Evolutionary conservation across 92 coral and sea anemone genomes (phyloP), one percentile per base, ranked within the genome.

Genomic region (Desmophyllum pertusum): DNA sequence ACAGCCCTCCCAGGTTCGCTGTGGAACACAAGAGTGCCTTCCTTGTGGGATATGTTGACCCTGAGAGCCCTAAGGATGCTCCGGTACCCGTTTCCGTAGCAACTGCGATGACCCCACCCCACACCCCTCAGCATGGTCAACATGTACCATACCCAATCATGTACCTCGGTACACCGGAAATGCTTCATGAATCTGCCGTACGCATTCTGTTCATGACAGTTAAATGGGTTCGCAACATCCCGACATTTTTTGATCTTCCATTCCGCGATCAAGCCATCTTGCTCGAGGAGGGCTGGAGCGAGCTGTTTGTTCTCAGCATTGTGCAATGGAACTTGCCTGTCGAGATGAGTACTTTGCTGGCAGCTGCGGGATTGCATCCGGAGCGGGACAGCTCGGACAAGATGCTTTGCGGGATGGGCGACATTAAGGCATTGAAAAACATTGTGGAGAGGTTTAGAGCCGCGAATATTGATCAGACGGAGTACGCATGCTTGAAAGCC

Each of bases 191-290:
- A 73, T 94, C 99, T n/a, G 98, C 99, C 7, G 88, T 94, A 72
- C 88, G 98, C 65, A 86, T 96, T 42, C 85, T 96, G 35, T 94
- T 92, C 43, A 93, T 96, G 95, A 94, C 99, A 4, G 98, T 96
- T 25, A 95, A 96, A 77, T 96, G 99, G 99, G 97, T 96, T n/a
- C 93, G 95, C 38, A 93, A 96, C 65, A 96, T 96, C 37, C 99
- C 99, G 3, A 96, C 99, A 13, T 96, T 96, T 75, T 90, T 92
- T 39, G 99, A 96, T 69, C 89, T 96, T 66, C 98, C 99, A 7
- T 94, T 94, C 75, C 93, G 98, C 43, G 99, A 96, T 75, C 99
- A 96, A 74, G 98, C 93, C 50, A 91, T 96, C 45, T 68, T 96
- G n/a, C 88, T 96, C 33, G 95, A 94, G 72, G 98, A 94, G 77